Base-by-base conservation (phyloP, 2,113 vertebrate genomes). In the Vulpes lagopus region DNA sequence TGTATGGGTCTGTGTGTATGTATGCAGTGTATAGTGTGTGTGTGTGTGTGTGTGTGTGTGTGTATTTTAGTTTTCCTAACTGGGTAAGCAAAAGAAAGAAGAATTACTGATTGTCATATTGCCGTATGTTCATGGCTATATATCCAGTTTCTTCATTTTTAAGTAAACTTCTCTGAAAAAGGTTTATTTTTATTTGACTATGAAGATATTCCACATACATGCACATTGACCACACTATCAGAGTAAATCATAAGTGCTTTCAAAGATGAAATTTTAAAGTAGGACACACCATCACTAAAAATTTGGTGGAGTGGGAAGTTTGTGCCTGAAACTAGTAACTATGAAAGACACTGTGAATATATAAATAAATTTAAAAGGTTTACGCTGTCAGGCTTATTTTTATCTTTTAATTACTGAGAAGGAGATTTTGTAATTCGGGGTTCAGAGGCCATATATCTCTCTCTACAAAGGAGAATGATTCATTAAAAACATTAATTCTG, bases 391-490 rank as follows among this genome's bases (percentile, higher is more conserved):
- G 79, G 9, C 30, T 87, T 94, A 91, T 71, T 91, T 96, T 93
- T 84, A 62, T 80, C n/a, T 87, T 96, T 84, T 97, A 97, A 89
- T 96, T 94, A 87, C 73, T 62, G 20, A 96, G 49, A 93, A 93
- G 20, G n/a, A 43, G 27, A 35, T 95, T 53, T 86, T 96, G 12
- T 84, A 86, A 95, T 94, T 93, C 67, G 25, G 15, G 43, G 51
- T 96, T 91, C 78, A 91, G 32, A 96, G 59, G 20, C 16, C 69
- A 71, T 69, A 35, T 90, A 49, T 91, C 25, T 67, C 49, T 69
- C 59, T 89, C 30, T 96, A 32, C 19, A 97, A 80, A 96, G 25
- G 43, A 95, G 27, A 96, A 95, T 55, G 60, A 93, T 89, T 91
- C 73, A 83, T 90, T 94, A 80, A 91, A 93, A 83, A 64, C 51